Evolutionary conservation across 2,797 vertebrate species (phyloP), one percentile per base, ranked within the genome.

Genomic region (Zalophus californianus): DNA sequence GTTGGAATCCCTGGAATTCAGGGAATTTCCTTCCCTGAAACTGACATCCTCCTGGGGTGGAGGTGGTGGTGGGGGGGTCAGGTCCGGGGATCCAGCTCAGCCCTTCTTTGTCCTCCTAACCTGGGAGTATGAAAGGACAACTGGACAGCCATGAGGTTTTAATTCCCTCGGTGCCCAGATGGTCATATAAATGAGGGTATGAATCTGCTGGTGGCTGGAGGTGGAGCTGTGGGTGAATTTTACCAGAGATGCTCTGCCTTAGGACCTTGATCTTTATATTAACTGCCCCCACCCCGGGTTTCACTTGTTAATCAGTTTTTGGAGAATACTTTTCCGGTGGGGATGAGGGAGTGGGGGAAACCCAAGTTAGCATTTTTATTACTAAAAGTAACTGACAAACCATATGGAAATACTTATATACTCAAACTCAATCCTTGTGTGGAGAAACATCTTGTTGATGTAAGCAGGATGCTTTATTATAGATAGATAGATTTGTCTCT

Each of bases 221-320:
- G 10, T 25, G 11, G 38, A 78, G 54, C 9, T 27, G 18, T 23
- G 32, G n/a, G 38, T 20, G 54, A 41, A 54, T 4, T 1, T 52
- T 44, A 21, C 18, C 5, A 12, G 72, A 80, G 25, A 38, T 32
- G 50, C 20, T 82, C 85, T 84, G 25, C n/a, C 29, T 27, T 58
- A 38, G 35, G 41, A 62, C 80, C 52, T 92, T 68, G 56, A 35
- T 82, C 15, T 73, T 68, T 56, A 75, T 27, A n/a, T 68, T 80
- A 79, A 73, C 25, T 1, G 44, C 44, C 44, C 35, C 60, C 27
- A 1, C 18, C 0, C 11, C 6, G 23, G 21, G 29, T 89, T 89
- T 77, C 58, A 60, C 88, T 84, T 25, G 89, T 80, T 72, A 86
- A 56, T 90, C 72, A 83, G 44, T 89, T 95, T 96, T 92, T 44